Conservation (phyloP, 2,888 invertebrate species). For the Diogma glabrata region DNA sequence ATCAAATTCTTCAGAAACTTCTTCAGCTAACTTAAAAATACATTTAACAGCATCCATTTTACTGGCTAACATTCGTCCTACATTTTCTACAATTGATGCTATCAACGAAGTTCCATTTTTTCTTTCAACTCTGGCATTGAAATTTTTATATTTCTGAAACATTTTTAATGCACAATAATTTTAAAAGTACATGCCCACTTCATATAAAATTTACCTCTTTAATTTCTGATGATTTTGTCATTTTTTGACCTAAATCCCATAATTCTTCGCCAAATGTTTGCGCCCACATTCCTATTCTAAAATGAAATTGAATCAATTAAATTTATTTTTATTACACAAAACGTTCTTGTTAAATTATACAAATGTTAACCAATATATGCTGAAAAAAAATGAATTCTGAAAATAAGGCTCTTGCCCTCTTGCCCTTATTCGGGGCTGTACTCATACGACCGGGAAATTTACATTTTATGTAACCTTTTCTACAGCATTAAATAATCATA, state of each 20-base stretch:
- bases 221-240: slow-evolving; percentile 67
- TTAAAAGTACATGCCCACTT: not conserved
- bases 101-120: slow-evolving; percentile 72
- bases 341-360: too few species aligned
- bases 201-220: slow-evolving; percentile 48
- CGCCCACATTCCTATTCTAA: slow-evolving; percentile 74
- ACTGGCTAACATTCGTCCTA: slow-evolving; percentile 72
- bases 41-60: slow-evolving; percentile 81
- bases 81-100: slow-evolving; percentile 65
- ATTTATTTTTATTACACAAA: too few species aligned
- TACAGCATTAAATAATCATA: too few species aligned
- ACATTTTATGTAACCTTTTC: too few species aligned
- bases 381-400: too few species aligned
- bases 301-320: slow-evolving; percentile 19
- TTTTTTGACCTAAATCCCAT: slow-evolving; percentile 62
- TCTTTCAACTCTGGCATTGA: slow-evolving; percentile 65
- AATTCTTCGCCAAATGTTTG: slow-evolving; percentile 65
- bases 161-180: too few species aligned
- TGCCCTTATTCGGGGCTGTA: too few species aligned
- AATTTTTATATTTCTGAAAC: slow-evolving; percentile 61
- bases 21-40: slow-evolving; percentile 43
- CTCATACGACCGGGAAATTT: too few species aligned
- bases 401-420: not conserved
- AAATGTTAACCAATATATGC: too few species aligned
- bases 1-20: slow-evolving; percentile 49